Percentiles rank a stretch among this genome's conserved stretches.
These are phyloP conservation scores for Moxostoma hubbsi DNA, from an alignment of 2,797 vertebrate genomes.

Conservation along the genomic window DNA sequence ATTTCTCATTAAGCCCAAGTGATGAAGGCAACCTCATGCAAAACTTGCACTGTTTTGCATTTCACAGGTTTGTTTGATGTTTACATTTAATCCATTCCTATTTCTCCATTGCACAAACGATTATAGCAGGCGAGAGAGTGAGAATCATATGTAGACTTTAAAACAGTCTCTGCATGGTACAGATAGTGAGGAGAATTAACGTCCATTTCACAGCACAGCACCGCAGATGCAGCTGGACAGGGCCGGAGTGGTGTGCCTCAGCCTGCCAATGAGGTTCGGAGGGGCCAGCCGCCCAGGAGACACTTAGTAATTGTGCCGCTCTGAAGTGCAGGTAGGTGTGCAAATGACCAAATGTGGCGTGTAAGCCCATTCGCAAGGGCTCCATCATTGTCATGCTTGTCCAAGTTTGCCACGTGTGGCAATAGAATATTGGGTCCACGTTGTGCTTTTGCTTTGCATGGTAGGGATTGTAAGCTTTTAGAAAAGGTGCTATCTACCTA, in stretches of 20 bases:
- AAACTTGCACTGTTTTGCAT: slow-evolving; percentile 72
- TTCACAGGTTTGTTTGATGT: slow-evolving; percentile 75
- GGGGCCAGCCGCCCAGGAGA: slow-evolving; percentile 70
- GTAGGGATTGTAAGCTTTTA: slow-evolving; percentile 30
- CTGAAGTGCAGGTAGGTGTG: slow-evolving; percentile 83
- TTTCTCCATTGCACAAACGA: slow-evolving; percentile 36
- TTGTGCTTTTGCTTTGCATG: slow-evolving; percentile 64
- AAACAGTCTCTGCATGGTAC: slow-evolving; percentile 76
- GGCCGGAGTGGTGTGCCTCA: slow-evolving; percentile 52
- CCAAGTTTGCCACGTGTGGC: slow-evolving; percentile 66
- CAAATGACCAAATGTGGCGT: slow-evolving; percentile 84
- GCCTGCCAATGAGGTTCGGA: slow-evolving; percentile 44
- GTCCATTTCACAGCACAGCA: slow-evolving; percentile 79
- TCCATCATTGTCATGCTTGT: slow-evolving; percentile 77
- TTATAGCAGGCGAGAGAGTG: slow-evolving; percentile 46
- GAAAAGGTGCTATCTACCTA: slow-evolving; percentile 11
- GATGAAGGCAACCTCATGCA: slow-evolving; percentile 63
- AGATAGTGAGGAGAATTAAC: slow-evolving; percentile 82
- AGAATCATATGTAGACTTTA: slow-evolving; percentile 61
- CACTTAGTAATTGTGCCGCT: slow-evolving; percentile 78
- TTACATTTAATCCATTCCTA: slow-evolving; percentile 64
- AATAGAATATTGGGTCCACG: slow-evolving; percentile 68
- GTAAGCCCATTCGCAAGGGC: slow-evolving; percentile 77
- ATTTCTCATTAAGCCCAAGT: slow-evolving; percentile 73
- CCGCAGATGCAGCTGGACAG: slow-evolving; percentile 68